Conservation (phyloP, 2,113 vertebrate genomes). For the Lethenteron reissneri region DNA sequence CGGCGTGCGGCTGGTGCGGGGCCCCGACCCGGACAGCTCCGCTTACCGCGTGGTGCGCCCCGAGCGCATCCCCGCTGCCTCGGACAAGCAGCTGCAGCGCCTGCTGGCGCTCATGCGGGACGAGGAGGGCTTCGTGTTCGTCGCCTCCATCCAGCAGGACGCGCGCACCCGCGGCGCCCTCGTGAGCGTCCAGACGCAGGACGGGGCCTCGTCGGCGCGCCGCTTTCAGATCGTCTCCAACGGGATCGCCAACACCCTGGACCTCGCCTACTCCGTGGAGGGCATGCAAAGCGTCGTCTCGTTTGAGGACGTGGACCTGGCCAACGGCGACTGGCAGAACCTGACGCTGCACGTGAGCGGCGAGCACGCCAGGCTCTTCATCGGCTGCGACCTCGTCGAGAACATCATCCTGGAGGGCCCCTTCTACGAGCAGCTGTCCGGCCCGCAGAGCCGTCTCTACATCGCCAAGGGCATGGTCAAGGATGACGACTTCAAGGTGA, state of each 20-base stretch:
- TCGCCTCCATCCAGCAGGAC: slow-evolving; percentile 59
- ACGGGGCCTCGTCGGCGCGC: slow-evolving; percentile 24
- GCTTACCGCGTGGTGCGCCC: slow-evolving; percentile 77
- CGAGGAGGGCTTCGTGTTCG: slow-evolving; percentile 68
- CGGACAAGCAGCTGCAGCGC: slow-evolving; percentile 29
- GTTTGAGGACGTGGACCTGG: slow-evolving; percentile 76
- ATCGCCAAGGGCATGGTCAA: slow-evolving; percentile 52
- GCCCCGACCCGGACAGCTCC: slow-evolving; percentile 36
- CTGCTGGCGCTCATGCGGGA: slow-evolving; percentile 36
- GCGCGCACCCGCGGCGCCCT: slow-evolving; percentile 51
- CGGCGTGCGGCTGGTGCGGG: slow-evolving; percentile 69
- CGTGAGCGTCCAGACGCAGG: slow-evolving; percentile 40
- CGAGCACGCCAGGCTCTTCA: slow-evolving; percentile 57
- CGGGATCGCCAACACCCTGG: slow-evolving; percentile 62
- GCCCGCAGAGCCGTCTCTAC: slow-evolving; percentile 50
- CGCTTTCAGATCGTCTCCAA: slow-evolving; percentile 83
- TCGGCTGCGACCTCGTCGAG: slow-evolving; percentile 73
- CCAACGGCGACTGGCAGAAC: slow-evolving; percentile 83
- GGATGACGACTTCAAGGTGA: slow-evolving; percentile 75
- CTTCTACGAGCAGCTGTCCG: slow-evolving; percentile 55
- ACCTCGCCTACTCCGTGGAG: slow-evolving; percentile 59
- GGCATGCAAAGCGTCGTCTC: slow-evolving; percentile 46
- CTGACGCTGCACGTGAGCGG: slow-evolving; percentile 57
- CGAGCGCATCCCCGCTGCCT: slow-evolving; percentile 62
- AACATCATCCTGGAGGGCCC: slow-evolving; percentile 69